Base-by-base conservation (phyloP, 1,140 invertebrate species). In the Drosophila carrolli region DNA sequence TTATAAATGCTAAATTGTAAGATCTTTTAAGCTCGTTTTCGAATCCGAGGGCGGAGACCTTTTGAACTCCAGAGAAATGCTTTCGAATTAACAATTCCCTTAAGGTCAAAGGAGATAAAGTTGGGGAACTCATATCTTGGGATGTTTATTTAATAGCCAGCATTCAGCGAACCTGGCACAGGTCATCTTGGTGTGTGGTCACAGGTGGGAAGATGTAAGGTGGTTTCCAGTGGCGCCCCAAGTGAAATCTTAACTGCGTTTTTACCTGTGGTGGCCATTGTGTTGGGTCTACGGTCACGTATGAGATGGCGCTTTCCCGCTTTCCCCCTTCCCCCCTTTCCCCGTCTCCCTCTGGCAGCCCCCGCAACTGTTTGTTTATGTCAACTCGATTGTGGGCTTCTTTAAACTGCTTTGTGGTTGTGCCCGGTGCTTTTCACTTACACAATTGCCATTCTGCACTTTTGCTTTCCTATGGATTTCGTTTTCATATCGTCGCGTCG, bases 381-480 rank as follows among this genome's bases (percentile, higher is more conserved):
- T 75, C 71, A 75, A 71, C 81, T 61, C 65, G 48, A 57, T 78
- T 58, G 38, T 79, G 50, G 37, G 40, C 61, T 38, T 61, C 46
- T 61, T 53, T 58, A 55, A 76, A 70, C 54, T 48, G 57, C 48
- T 83, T 27, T n/a, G 46, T 44, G 57, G 53, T 76, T 80, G 48
- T 41, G 57, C 60, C 75, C 75, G 63, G 47, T 84, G 72, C 72
- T 80, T 85, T 84, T 72, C 66, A 84, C 81, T 83, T 76, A 68
- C 73, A 77, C 60, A 77, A 76, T 81, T 80, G 77, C 47, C 53
- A 66, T 75, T 79, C 57, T 71, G 75, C 80, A 84, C 81, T 85
- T 67, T 85, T 85, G 81, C 81, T 85, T 85, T 85, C 74, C 55
- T 78, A 74, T 62, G 60, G 77, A 67, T 63, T 84, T 86, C 74